Base-by-base conservation (phyloP, 2,888 invertebrate genomes). In the Pomacea canaliculata region DNA sequence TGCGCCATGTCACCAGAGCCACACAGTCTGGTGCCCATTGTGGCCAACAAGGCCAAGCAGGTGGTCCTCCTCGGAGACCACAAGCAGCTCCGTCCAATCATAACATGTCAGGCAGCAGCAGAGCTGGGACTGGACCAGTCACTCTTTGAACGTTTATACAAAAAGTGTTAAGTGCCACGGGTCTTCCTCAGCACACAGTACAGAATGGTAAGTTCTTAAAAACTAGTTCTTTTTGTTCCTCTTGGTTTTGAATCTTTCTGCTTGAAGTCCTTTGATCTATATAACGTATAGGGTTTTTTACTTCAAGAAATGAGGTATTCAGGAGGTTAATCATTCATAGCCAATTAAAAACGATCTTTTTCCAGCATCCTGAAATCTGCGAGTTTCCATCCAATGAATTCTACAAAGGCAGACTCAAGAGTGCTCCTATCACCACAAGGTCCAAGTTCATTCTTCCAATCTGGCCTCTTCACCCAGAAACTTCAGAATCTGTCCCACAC, bases 51-150 rank as follows among this genome's bases (percentile, higher is more conserved):
- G 62, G 83, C 74, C 74, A 69, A 49, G 37, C 86, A 23, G 12
- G 85, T 89, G 46, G 85, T 89, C 13, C 84, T 89, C 19, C 86
- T 89, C 71, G 89, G 89, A 0, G 89, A 89, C 78, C 89, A 88
- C 77, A 85, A 85, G 75, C 89, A 89, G 79, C 84, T 89, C 7
- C 78, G 84, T 37, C 89, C 89, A 16, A 85, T 89, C 56, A 83
- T 89, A 59, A 82, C 78, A 70, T 84, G 81, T 49, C 79, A 74
- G 56, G 49, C 70, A 23, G 87, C 87, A 3, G 82, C 79, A 12
- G 74, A 83, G 37, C 79, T 85, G 9, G 88, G 88, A 16, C 78
- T 88, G 37, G 81, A 83, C 23, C 79, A 65, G 63, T 86, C 87
- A 1, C 76, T 88, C 62, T 86, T 88, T 76, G 84, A 85, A 71